Conservation (phyloP, 1,140 invertebrate genomes). For the Eupeodes corollae region DNA sequence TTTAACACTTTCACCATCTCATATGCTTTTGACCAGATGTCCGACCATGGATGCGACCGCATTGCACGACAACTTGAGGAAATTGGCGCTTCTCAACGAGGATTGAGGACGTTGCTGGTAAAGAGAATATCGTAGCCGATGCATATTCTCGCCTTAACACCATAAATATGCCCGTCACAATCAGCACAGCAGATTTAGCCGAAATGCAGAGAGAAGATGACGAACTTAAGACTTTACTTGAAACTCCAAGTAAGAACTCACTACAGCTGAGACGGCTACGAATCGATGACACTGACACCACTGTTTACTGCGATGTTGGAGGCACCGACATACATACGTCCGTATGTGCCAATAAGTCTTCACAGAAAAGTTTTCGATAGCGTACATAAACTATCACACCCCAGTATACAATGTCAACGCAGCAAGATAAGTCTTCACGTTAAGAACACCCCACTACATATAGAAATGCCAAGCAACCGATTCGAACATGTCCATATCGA, state of each 20-base stretch:
- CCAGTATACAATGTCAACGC: constrained; percentile 20
- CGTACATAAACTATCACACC: constrained; percentile 16
- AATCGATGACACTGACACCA: neutral
- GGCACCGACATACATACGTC: constrained; percentile 8
- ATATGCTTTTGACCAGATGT: too few species aligned
- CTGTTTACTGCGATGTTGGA: neutral
- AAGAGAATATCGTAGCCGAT: constrained; percentile 21
- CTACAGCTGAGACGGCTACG: neutral
- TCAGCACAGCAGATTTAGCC: constrained; percentile 6
- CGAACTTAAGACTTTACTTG: constrained; percentile 4
- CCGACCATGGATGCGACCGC: too few species aligned
- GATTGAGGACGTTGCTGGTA: constrained; percentile 16
- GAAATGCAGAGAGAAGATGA: constrained; percentile 12
- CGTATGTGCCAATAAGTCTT: constrained; percentile 4
- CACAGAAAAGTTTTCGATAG: constrained; percentile 9
- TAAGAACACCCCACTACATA: neutral
- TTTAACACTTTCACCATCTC: too few species aligned
- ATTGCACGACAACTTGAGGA: constrained; percentile 10
- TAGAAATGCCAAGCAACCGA: neutral
- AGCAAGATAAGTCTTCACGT: constrained; percentile 15
- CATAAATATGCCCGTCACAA: constrained; percentile 4
- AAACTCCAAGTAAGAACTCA: neutral
- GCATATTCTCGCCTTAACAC: constrained; percentile 12
- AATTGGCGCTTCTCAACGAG: constrained; percentile 18
- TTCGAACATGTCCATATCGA: constrained; percentile 27